These are phyloP conservation scores for Tipula unca DNA, from an alignment of 2,888 invertebrate species.

Conservation along the genomic window DNA sequence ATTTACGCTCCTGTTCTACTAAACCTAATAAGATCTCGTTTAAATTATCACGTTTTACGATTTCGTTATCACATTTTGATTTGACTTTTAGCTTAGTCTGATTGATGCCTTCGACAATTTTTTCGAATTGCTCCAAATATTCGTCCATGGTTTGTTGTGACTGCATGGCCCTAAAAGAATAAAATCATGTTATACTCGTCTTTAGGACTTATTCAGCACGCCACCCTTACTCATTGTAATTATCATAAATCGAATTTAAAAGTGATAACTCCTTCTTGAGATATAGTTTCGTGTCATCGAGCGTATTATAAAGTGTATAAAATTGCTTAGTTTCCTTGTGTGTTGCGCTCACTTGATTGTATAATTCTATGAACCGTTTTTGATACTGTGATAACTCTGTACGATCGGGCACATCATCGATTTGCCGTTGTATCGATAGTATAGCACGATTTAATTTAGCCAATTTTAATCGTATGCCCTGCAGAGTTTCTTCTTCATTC, in stretches of 20 bases:
- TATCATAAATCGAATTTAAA: conserved; percentile 82
- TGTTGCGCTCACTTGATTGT: conserved; percentile 91
- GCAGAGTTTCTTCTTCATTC: conserved; percentile 54
- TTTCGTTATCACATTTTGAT: conserved; percentile 54
- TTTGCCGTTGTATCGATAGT: conserved; percentile 68
- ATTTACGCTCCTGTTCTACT: conserved; percentile 65
- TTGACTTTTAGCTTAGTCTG: conserved; percentile 72
- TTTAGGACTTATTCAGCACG: not conserved
- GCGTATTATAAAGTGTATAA: conserved; percentile 89
- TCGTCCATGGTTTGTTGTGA: conserved; percentile 73
- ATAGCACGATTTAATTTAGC: conserved; percentile 75
- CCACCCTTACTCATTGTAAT: conserved; percentile 71
- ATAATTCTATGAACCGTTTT: conserved; percentile 88
- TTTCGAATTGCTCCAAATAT: conserved; percentile 83
- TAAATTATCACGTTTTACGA: conserved; percentile 55
- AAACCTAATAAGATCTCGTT: conserved; percentile 51
- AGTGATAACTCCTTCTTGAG: conserved; percentile 84
- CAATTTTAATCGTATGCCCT: conserved; percentile 54
- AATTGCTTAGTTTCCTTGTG: conserved; percentile 97
- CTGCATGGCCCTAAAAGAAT: conserved; percentile 63
- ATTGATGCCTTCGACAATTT: conserved; percentile 82
- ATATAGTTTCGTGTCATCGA: conserved; percentile 89
- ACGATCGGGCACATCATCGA: conserved; percentile 89
- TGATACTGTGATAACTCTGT: conserved; percentile 94
- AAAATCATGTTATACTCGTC: not conserved